A percentile compares a stretch with the other conserved stretches of the same genome.
phyloP scores from a whole-genome alignment of 2,888 invertebrate species.

The Leptinotarsa juncta region DNA sequence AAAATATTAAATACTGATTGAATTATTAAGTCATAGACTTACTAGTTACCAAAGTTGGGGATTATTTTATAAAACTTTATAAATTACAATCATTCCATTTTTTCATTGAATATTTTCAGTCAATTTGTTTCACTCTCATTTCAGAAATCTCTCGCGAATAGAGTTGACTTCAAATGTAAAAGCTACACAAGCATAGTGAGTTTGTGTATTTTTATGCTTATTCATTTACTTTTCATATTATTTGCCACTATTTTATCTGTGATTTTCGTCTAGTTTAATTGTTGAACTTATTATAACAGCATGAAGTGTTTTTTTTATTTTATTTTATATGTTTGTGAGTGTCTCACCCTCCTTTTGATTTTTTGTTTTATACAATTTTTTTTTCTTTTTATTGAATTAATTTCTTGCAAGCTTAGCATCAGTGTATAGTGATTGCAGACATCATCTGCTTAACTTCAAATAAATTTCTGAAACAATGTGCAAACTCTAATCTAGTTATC shows the following conservation, averaged over 20 bases:
- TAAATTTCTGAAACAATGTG: too few species aligned
- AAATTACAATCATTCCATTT: background rate
- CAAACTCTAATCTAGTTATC: too few species aligned
- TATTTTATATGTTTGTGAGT: conserved; percentile 54
- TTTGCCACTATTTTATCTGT: conserved; percentile 30
- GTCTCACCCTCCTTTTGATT: conserved; percentile 43
- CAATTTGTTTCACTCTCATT: conserved; percentile 17
- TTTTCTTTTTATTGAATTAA: background rate
- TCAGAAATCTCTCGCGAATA: conserved; percentile 37
- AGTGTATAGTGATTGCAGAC: too few species aligned
- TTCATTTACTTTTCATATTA: conserved; percentile 22
- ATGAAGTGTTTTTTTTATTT: conserved; percentile 43
- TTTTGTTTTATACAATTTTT: background rate
- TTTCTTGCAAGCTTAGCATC: background rate
- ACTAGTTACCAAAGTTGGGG: conserved; percentile 3
- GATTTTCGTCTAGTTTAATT: conserved; percentile 34
- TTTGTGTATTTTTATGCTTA: conserved; percentile 28
- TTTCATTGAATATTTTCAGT: conserved; percentile 7
- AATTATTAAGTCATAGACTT: background rate
- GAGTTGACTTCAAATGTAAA: conserved; percentile 37
- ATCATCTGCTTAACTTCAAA: too few species aligned
- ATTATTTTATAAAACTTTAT: background rate
- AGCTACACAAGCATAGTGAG: conserved; percentile 40
- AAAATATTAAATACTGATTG: background rate
- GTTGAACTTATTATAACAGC: conserved; percentile 30